phyloP scores from a whole-genome alignment of 2,888 invertebrate genomes.

The Desoria tigrina region DNA sequence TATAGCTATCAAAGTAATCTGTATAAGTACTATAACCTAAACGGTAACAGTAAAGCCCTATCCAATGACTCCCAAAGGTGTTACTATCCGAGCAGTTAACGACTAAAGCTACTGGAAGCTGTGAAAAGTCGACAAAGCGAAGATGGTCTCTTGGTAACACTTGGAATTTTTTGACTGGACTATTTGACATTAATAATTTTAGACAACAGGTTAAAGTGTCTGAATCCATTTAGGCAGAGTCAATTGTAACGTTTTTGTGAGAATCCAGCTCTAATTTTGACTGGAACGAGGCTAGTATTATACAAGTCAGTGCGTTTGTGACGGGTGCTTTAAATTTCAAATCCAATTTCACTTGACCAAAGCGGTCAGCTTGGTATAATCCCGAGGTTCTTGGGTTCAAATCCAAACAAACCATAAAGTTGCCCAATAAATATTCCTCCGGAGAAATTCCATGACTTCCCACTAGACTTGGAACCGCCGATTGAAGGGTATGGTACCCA shows the following conservation, averaged over 20 bases:
- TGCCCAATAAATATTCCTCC: background rate
- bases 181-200: no score
- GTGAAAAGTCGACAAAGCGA: no score
- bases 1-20: no score
- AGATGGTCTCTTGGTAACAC: no score
- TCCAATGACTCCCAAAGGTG: no score
- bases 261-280: conserved; percentile 2
- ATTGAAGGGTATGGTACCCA: conserved; percentile 5
- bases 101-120: no score
- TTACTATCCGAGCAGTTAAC: no score
- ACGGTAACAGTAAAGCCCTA: no score
- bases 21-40: no score
- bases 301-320: background rate
- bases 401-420: background rate
- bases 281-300: background rate
- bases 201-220: no score
- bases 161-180: no score
- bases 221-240: background rate
- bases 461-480: background rate
- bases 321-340: background rate
- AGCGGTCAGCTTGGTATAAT: background rate
- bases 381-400: background rate
- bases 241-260: background rate
- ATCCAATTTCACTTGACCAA: conserved; percentile 7
- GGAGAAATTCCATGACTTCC: background rate